These are phyloP conservation scores for Ginglymostoma cirratum DNA, from an alignment of 2,113 vertebrate genomes.

Conservation along the genomic window DNA sequence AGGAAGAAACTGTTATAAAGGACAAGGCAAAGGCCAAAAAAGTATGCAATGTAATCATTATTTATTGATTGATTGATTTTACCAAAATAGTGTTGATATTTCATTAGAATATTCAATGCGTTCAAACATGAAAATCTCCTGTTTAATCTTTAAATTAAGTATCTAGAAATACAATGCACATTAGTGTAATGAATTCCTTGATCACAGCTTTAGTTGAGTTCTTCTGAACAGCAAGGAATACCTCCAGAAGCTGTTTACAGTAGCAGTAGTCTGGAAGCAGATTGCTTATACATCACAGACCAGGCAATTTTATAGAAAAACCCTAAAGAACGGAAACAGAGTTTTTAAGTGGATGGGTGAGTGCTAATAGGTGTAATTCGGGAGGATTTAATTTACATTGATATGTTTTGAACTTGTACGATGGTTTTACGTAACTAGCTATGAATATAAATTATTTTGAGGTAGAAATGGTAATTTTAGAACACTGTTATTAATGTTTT, in stretches of 20 bases:
- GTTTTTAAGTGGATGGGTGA: neutral
- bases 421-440: neutral
- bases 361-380: neutral
- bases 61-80: neutral
- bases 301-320: neutral
- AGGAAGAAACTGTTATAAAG: conserved; percentile 75
- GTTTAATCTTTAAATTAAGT: neutral
- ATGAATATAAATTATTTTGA: neutral
- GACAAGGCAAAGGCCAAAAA: conserved; percentile 95
- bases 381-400: neutral
- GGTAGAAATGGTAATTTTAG: neutral
- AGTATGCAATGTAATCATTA: conserved; percentile 52
- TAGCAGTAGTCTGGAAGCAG: neutral
- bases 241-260: neutral
- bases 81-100: neutral
- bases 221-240: neutral
- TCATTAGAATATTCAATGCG: neutral
- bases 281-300: neutral
- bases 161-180: neutral
- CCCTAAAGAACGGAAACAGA: neutral
- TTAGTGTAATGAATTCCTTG: neutral
- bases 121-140: neutral
- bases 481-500: neutral
- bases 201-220: neutral
- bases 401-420: neutral